Conservation (phyloP, 2,888 invertebrate species). For the Mimumesa dahlbomi region DNA sequence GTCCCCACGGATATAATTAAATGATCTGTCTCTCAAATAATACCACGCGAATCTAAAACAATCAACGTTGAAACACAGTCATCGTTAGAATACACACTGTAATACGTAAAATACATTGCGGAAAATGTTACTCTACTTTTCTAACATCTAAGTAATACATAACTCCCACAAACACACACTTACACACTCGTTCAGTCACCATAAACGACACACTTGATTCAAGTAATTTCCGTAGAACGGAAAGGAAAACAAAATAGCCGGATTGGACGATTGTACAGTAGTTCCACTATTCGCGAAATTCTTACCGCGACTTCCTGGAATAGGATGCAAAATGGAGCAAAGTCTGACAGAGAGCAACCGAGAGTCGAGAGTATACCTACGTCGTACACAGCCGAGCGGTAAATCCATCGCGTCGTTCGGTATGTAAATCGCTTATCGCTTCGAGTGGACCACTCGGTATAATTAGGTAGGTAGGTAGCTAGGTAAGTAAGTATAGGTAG, state of each 20-base stretch:
- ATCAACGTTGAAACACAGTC: not conserved
- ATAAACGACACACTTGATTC: no score
- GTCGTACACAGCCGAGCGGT: constrained; percentile 64
- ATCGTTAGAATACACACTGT: no score
- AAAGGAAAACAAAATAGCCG: not conserved
- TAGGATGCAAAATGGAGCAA: constrained; percentile 62
- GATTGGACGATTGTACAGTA: not conserved
- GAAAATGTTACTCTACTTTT: no score
- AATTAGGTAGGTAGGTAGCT: constrained; percentile 76
- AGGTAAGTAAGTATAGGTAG: constrained; percentile 70
- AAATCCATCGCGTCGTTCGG: constrained; percentile 77
- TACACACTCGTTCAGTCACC: no score
- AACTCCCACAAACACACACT: no score
- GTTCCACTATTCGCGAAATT: constrained; percentile 32
- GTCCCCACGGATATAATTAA: constrained; percentile 12
- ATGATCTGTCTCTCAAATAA: no score
- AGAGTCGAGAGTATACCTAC: constrained; percentile 44
- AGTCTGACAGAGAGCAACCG: constrained; percentile 41
- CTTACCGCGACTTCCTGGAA: constrained; percentile 54
- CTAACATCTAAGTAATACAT: no score
- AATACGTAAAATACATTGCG: no score
- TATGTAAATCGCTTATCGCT: constrained; percentile 80
- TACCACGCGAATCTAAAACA: no score
- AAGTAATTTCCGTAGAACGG: not conserved
- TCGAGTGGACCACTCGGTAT: constrained; percentile 78